Conservation (phyloP, 2,797 vertebrate genomes). For the Trematomus bernacchii region DNA sequence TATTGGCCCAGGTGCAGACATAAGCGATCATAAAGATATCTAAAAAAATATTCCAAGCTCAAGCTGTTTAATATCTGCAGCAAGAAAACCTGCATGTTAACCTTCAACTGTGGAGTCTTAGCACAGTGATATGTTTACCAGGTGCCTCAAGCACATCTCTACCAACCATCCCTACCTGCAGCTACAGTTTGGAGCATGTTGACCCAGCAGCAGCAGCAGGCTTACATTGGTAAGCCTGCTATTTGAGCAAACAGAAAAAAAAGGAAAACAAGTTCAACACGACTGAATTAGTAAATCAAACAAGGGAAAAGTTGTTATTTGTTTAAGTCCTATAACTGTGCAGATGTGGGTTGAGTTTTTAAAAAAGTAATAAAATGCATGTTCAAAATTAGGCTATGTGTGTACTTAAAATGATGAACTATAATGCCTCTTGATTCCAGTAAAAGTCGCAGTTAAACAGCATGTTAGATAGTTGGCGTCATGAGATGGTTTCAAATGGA, state of each 20-base stretch:
- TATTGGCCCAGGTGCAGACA: conserved; percentile 6
- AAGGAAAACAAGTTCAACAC: conserved; percentile 41
- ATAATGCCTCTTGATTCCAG: not conserved
- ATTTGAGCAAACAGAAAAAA: conserved; percentile 45
- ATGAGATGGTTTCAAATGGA: not conserved
- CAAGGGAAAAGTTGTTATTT: not conserved
- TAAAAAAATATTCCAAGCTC: not conserved
- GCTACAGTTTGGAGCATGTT: conserved; percentile 33
- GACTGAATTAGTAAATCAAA: conserved; percentile 7
- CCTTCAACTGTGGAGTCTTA: conserved; percentile 2
- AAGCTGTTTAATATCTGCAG: not conserved
- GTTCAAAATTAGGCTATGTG: not conserved
- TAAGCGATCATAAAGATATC: not conserved
- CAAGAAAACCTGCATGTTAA: not conserved
- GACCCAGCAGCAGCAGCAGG: not conserved
- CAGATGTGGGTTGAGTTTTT: not conserved
- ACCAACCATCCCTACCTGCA: conserved; percentile 2
- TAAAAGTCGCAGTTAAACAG: not conserved
- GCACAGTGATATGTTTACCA: not conserved
- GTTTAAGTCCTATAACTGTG: not conserved
- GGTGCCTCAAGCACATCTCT: conserved; percentile 5
- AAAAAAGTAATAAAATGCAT: too few species aligned
- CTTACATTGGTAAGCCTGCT: too few species aligned
- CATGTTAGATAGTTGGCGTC: not conserved
- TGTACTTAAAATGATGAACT: not conserved